These are phyloP conservation scores for Monochamus saltuarius DNA, from an alignment of 1,140 invertebrate genomes.

Conservation along the genomic window DNA sequence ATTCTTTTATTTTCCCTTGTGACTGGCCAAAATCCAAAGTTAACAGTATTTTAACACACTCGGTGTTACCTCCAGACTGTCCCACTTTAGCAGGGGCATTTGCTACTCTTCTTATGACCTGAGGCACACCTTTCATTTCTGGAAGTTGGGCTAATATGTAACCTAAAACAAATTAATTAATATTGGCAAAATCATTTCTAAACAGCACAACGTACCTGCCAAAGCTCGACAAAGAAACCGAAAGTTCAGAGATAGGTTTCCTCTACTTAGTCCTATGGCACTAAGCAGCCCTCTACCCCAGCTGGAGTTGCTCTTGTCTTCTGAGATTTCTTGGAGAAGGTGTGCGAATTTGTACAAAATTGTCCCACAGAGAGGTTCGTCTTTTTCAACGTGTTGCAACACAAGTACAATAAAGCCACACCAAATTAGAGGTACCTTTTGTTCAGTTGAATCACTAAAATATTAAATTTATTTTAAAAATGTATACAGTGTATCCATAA, in stretches of 20 bases:
- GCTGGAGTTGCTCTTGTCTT: conserved; percentile 37
- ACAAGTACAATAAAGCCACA: conserved; percentile 38
- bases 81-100: conserved; percentile 43
- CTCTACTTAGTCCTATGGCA: conserved; percentile 46
- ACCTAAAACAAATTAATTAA: conserved; percentile 39
- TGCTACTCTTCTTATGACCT: conserved; percentile 34
- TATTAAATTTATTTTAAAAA: too few relatives aligned
- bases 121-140: conserved; percentile 45
- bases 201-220: conserved; percentile 14
- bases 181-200: conserved; percentile 20
- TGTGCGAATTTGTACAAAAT: conserved; percentile 44
- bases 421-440: conserved; percentile 48
- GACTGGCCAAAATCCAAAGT: conserved; percentile 46
- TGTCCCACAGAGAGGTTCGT: conserved; percentile 37
- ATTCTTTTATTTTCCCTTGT: conserved; percentile 49
- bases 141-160: conserved; percentile 50
- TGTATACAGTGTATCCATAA: too few relatives aligned
- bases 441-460: conserved; percentile 42
- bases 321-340: conserved; percentile 39
- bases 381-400: conserved; percentile 34
- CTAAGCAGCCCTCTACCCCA: conserved; percentile 46
- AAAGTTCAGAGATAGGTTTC: conserved; percentile 37
- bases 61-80: conserved; percentile 47
- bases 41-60: conserved; percentile 46
- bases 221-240: conserved; percentile 39